phyloP scores from a whole-genome alignment of 2,797 vertebrate species.

The Pipistrellus pipistrellus region DNA sequence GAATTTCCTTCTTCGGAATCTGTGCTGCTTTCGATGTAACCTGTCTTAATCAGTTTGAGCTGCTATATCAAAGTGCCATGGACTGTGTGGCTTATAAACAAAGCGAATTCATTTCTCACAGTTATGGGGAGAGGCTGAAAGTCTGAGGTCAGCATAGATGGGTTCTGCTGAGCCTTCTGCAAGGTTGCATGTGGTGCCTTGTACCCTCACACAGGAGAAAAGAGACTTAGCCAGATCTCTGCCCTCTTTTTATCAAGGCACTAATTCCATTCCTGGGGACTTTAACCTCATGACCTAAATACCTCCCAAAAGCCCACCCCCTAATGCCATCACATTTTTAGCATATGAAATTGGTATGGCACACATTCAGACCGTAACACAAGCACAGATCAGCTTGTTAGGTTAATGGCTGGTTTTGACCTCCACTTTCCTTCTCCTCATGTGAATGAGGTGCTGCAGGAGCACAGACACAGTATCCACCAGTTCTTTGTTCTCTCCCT shows the following conservation, averaged over 20 bases:
- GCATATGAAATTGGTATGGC: not conserved
- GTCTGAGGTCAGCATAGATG: not conserved
- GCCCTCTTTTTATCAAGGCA: not conserved
- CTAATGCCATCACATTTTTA: not conserved
- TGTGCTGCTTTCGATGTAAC: not conserved
- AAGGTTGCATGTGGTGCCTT: not conserved
- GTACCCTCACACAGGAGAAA: not conserved
- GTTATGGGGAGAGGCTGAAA: not conserved
- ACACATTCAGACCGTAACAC: not conserved
- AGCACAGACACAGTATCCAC: not conserved
- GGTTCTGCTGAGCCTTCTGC: not conserved
- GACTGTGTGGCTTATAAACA: not conserved
- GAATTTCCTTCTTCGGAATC: not conserved
- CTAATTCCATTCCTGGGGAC: not conserved
- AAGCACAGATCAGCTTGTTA: not conserved
- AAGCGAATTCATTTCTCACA: not conserved
- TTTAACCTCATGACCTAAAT: not conserved
- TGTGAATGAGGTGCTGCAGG: not conserved
- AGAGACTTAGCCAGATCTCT: not conserved
- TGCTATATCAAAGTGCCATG: not conserved
- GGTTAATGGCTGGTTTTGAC: not conserved
- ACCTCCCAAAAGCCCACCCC: not conserved
- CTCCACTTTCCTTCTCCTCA: not conserved
- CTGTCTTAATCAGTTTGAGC: not conserved
- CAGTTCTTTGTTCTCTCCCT: not conserved